Base-by-base conservation (phyloP, 2,888 invertebrate species). In the Drosophila melanocephala region DNA sequence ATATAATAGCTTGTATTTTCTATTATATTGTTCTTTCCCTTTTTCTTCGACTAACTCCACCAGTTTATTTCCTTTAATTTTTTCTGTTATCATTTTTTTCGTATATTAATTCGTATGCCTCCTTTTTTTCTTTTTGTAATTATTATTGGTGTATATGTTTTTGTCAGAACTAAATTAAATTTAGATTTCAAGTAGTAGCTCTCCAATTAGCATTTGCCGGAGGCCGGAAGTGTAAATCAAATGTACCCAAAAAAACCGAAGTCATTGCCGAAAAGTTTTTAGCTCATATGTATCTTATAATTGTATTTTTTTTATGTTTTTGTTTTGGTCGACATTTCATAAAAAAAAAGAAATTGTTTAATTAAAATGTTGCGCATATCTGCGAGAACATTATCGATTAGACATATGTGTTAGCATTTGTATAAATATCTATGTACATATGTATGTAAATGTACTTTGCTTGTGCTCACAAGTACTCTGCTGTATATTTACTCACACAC, bases 391-490 rank as follows among this genome's bases (percentile, higher is more conserved):
- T 44, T 44, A 44, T 22, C 22, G 58, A 12, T 58, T 42, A 32
- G 30, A 42, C n/a, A 28, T 39, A 14, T 16, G 26, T 16, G 26
- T 26, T 47, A 47, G 5, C 47, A 47, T 51, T 51, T 51, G 51
- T 51, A 51, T 28, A 12, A 26, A 51, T 51, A 30, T 19, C 28
- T 19, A 16, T 47, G 47, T 19, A 51, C 50, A 28, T 19, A 10
- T 37, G 7, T 57, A 30, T 32, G 22, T 44, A 10, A 14, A 32
- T 58, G 22, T 32, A 32, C 22, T 58, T 58, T 22, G 58, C 32
- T 44, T 44, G 58, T 58, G 44, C 32, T 59, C 39, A 44, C n/a
- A 52, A 51, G 65, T 55, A 59, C 64, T 64, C 57, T 51, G 57
- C 28, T 42, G 55, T 55, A 42, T 30, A 58, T 62, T 50, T 37